phyloP scores from a whole-genome alignment of 2,888 invertebrate species.

The Drosophila recens region DNA sequence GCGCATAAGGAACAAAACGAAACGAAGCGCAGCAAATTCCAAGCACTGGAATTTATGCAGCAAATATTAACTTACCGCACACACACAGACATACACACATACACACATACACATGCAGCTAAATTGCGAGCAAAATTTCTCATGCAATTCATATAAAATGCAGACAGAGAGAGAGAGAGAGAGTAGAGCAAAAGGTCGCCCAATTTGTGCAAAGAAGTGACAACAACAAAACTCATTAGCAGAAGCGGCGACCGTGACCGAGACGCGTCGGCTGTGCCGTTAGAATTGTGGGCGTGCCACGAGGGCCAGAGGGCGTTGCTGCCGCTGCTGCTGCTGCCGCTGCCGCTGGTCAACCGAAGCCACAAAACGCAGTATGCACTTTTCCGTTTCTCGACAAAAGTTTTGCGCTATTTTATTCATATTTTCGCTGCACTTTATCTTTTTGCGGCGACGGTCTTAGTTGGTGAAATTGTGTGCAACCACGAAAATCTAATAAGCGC shows the following conservation, averaged over 20 bases:
- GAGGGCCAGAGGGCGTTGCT: constrained; percentile 44
- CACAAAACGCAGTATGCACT: constrained; percentile 71
- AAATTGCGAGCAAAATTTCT: constrained; percentile 53
- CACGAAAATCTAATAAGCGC: constrained; percentile 81
- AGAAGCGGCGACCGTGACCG: constrained; percentile 78
- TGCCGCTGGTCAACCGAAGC: constrained; percentile 67
- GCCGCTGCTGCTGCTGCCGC: constrained; percentile 40
- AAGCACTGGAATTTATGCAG: constrained; percentile 75
- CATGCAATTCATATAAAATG: constrained; percentile 58
- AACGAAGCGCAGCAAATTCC: constrained; percentile 68
- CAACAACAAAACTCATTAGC: constrained; percentile 82
- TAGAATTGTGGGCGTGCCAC: constrained; percentile 57
- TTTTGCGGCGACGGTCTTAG: constrained; percentile 74
- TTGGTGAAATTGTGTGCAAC: constrained; percentile 81
- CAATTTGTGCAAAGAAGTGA: constrained; percentile 75
- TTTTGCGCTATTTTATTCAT: constrained; percentile 73
- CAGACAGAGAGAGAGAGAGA: constrained; percentile 2
- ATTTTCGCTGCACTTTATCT: constrained; percentile 71
- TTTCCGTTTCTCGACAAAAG: constrained; percentile 59
- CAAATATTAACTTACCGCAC: constrained; percentile 77
- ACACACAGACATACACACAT: constrained; percentile 36
- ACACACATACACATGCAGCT: constrained; percentile 38
- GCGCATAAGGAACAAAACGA: constrained; percentile 54
- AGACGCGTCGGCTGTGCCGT: constrained; percentile 42
- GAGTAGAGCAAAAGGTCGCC: constrained; percentile 30